These are phyloP conservation scores for Maniola jurtina DNA, from an alignment of 1,140 invertebrate genomes.

Conservation along the genomic window DNA sequence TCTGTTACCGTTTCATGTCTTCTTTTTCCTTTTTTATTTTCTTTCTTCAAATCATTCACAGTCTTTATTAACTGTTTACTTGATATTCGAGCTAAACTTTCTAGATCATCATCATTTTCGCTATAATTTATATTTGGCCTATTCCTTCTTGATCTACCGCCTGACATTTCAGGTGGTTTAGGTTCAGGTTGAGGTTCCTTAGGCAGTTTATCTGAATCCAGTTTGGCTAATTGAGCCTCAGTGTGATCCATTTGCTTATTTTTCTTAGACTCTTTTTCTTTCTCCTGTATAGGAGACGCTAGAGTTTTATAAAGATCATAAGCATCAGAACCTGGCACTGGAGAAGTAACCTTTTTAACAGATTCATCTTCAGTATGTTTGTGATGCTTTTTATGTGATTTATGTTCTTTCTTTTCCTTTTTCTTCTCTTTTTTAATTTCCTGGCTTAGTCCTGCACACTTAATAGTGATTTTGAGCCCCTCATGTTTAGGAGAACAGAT, in stretches of 20 bases:
- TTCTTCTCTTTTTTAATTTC: constrained; percentile 78
- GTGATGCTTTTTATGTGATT: constrained; percentile 70
- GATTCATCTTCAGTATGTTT: constrained; percentile 62
- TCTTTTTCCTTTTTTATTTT: constrained; percentile 57
- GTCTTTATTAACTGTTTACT: constrained; percentile 58
- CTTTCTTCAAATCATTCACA: constrained; percentile 65
- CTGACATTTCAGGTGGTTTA: constrained; percentile 61
- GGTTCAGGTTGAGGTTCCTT: constrained; percentile 66
- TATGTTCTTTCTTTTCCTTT: constrained; percentile 71
- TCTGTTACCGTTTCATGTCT: constrained; percentile 45
- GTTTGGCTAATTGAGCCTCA: constrained; percentile 62
- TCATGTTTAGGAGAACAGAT: constrained; percentile 75
- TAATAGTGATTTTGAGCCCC: constrained; percentile 75
- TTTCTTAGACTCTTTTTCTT: constrained; percentile 46
- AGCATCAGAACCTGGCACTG: constrained; percentile 72
- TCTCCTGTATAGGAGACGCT: constrained; percentile 60
- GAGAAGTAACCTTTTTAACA: constrained; percentile 75
- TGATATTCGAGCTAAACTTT: constrained; percentile 50
- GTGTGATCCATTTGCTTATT: constrained; percentile 56
- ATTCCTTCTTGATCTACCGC: constrained; percentile 71
- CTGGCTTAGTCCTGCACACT: constrained; percentile 75
- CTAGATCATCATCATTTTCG: constrained; percentile 76
- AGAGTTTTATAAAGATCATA: constrained; percentile 77
- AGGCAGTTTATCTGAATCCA: constrained; percentile 57
- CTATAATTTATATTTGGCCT: constrained; percentile 77